Base-by-base conservation (phyloP, 2,888 invertebrate species). In the Cerastis rubricosa region DNA sequence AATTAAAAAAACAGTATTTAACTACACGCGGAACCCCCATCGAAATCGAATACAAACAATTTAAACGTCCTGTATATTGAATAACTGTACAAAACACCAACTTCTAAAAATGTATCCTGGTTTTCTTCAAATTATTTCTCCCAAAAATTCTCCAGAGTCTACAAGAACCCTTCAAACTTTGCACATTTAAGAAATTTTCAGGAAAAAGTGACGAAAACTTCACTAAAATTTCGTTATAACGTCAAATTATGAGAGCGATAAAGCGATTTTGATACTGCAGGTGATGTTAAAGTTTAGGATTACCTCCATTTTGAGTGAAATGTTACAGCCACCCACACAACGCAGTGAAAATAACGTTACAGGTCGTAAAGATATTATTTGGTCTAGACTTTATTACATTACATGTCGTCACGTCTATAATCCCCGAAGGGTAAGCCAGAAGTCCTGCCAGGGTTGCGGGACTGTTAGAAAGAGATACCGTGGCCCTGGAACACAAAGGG, bases 201-300 rank as follows among this genome's bases (percentile, higher is more conserved):
- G 22, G 63, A 71, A 72, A 72, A 2, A 47, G 19, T 69, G 40
- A 14, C 59, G 45, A 57, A 75, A 81, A 63, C 57, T 57, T 68
- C 43, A 17, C 65, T 67, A 40, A 74, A 84, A 72, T 54, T 73
- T 67, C 40, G 68, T 66, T 71, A 67, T 57, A 43, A 19, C 51
- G 57, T 19, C 25, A 14, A 68, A 64, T 47, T 69, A 79, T 61
- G 72, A n/a, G 29, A 25, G 29, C 43, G 49, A 65, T 85, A 72
- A 81, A 83, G 59, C 71, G 73, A 82, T 84, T 71, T 78, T 70
- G 74, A 76, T 71, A 40, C 61, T 65, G 0, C 57, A 67, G 25
- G 68, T 43, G 81, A 49, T 64, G 51, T 86, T 64, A 86, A 86
- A 84, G 25, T 76, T 81, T 54, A 68, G 17, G 22, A 76, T 68